phyloP scores from a whole-genome alignment of 2,888 invertebrate genomes.

The Priocnemis perturbator region DNA sequence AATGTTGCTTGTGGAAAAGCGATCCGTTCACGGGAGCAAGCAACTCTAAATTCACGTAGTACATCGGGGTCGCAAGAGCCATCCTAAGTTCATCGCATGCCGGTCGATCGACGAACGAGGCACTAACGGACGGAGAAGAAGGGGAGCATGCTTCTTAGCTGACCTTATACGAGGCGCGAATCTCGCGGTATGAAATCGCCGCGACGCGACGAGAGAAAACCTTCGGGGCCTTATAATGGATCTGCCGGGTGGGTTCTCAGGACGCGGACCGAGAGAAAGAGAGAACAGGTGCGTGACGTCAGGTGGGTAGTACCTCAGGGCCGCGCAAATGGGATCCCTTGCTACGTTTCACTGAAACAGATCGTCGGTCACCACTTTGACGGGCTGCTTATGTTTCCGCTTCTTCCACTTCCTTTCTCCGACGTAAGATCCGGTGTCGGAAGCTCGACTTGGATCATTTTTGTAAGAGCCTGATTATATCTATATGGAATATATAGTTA shows the following conservation, averaged over 20 bases:
- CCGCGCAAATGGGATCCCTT: conserved; percentile 62
- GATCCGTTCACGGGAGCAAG: no score
- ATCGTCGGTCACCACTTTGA: conserved; percentile 42
- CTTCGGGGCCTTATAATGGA: conserved; percentile 65
- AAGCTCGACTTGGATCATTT: no score
- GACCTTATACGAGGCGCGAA: conserved; percentile 56
- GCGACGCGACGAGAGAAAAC: conserved; percentile 54
- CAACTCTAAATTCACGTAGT: no score
- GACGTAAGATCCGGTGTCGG: no score
- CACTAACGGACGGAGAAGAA: no score
- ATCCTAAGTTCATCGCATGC: no score
- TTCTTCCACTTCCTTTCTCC: background rate
- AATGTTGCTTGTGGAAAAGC: no score
- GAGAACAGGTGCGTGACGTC: conserved; percentile 74
- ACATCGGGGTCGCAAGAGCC: no score
- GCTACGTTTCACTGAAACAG: conserved; percentile 55
- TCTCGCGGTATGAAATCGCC: conserved; percentile 61
- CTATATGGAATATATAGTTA: no score
- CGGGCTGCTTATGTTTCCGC: background rate
- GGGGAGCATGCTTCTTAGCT: background rate
- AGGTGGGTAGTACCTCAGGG: conserved; percentile 72
- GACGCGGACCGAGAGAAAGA: conserved; percentile 56
- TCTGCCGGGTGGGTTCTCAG: conserved; percentile 63
- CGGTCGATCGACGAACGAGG: no score
- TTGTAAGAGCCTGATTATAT: no score